phyloP scores from a whole-genome alignment of 2,888 invertebrate genomes.

The Synanthedon vespiformis region DNA sequence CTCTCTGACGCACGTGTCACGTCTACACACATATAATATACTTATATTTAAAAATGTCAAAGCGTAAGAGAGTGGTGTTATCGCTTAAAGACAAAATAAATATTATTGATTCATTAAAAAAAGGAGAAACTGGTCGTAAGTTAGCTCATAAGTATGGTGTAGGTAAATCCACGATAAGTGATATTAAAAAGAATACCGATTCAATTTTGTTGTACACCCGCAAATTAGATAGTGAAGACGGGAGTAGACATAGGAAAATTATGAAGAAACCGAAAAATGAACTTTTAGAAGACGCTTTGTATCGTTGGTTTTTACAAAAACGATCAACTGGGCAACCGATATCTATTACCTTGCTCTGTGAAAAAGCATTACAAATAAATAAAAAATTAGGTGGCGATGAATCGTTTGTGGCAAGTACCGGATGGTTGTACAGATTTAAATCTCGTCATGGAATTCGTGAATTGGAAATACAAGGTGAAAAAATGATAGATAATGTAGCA shows the following conservation, averaged over 20 bases:
- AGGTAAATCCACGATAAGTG: slow-evolving; percentile 17
- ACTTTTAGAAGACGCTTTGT: slow-evolving; percentile 16
- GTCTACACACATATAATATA: slow-evolving; percentile 1
- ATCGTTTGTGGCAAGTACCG: slow-evolving; percentile 15
- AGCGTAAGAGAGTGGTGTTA: slow-evolving; percentile 17
- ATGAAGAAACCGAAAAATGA: slow-evolving; percentile 16
- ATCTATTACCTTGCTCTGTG: slow-evolving; percentile 15
- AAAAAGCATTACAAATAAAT: slow-evolving; percentile 16
- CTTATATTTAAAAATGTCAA: slow-evolving; percentile 11
- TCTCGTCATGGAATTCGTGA: slow-evolving; percentile 15
- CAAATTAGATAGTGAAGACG: slow-evolving; percentile 14
- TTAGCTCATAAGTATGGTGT: slow-evolving; percentile 18
- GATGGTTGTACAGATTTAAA: slow-evolving; percentile 17
- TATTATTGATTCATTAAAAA: slow-evolving; percentile 17
- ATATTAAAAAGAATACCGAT: slow-evolving; percentile 17
- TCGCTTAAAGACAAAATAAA: slow-evolving; percentile 12
- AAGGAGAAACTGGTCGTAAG: slow-evolving; percentile 15
- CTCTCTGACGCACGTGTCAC: not conserved
- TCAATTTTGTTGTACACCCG: slow-evolving; percentile 15
- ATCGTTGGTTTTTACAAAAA: slow-evolving; percentile 18
- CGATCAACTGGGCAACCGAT: slow-evolving; percentile 13
- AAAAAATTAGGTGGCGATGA: slow-evolving; percentile 13
- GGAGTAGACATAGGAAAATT: slow-evolving; percentile 15
- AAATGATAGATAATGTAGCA: slow-evolving; percentile 10
- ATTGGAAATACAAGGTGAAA: slow-evolving; percentile 14